Base-by-base conservation (phyloP, 2,888 invertebrate species). In the Tetragnatha montana region DNA sequence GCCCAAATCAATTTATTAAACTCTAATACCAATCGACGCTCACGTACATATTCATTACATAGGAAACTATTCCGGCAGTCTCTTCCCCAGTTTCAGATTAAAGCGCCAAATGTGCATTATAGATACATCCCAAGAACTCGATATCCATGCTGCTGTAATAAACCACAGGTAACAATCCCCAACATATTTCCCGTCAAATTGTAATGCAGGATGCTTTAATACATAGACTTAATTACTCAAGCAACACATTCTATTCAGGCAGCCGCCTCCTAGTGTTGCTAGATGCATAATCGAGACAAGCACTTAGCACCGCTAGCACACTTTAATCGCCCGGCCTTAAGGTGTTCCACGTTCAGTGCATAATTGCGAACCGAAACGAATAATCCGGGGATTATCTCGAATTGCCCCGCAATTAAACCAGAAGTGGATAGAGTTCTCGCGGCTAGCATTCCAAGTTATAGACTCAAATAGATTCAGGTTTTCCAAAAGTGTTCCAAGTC, bases 151-250 rank as follows among this genome's bases (percentile, higher is more conserved):
- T 51, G 50, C 73, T 49, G 71, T 79, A 83, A 74, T 71, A 70
- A 22, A 85, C 85, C 85, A 78, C 78, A 85, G 78, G 85, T 60
- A 85, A 85, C 85, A 19, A 85, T 85, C 76, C 21, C 17, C 50
- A 87, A 81, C 76, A 51, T 76, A 81, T 70, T 81, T 81, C 76
- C 76, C 47, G 60, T 76, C 70, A 81, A 78, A 82, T 70, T n/a
- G 71, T 82, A 78, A 82, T 81, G 50, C 76, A n/a, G 47, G 70
- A 51, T 50, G 81, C 70, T 80, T 80, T 17, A 51, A 85, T 85
- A 69, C 78, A 70, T 68, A 60, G 75, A 81, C 81, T 78, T 79
- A 85, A 85, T 85, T 85, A 85, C 78, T 71, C 78, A 78, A 78
- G 70, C 78, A 85, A 70, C 78, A 78, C 85, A 51, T 79, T 76